Percentiles rank a stretch among this genome's conserved stretches.
Conservation (phyloP, 2,113 vertebrate genomes). For the Takifugu flavidus region DNA sequence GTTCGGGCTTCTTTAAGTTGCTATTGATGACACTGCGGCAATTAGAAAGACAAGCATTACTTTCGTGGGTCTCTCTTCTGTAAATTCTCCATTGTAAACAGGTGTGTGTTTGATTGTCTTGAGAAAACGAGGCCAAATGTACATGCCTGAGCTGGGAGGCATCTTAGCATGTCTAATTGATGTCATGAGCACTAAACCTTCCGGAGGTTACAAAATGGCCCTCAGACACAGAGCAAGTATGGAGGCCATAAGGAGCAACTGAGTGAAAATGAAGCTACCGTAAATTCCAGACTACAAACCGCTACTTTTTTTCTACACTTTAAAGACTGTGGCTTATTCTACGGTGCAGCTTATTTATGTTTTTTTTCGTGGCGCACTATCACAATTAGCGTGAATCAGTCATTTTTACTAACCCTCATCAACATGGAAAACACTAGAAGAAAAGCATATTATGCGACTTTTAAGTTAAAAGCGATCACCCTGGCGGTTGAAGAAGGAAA, state of each 20-base stretch:
- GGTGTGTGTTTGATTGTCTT: neutral
- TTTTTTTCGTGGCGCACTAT: too few species aligned
- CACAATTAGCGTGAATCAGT: too few species aligned
- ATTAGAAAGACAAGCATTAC: neutral
- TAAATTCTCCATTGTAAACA: neutral
- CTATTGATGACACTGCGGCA: neutral
- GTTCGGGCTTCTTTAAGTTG: conserved; percentile 7
- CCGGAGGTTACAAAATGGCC: conserved; percentile 52
- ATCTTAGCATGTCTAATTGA: conserved; percentile 40
- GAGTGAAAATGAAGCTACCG: conserved; percentile 2
- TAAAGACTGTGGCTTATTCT: too few species aligned
- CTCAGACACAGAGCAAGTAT: conserved; percentile 20
- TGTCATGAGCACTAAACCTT: conserved; percentile 21
- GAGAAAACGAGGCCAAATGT: conserved; percentile 4
- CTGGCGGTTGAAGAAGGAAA: too few species aligned
- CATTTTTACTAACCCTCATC: too few species aligned
- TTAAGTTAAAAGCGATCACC: too few species aligned
- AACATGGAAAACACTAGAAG: too few species aligned
- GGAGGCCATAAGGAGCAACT: conserved; percentile 15
- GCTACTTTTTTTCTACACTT: too few species aligned
- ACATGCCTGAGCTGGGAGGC: conserved; percentile 11
- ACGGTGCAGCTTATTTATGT: too few species aligned
- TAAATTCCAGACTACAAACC: too few species aligned
- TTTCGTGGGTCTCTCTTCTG: neutral
- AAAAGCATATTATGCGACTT: too few species aligned